Base-by-base conservation (phyloP, 2,113 vertebrate genomes). In the Hippocampus comes region DNA sequence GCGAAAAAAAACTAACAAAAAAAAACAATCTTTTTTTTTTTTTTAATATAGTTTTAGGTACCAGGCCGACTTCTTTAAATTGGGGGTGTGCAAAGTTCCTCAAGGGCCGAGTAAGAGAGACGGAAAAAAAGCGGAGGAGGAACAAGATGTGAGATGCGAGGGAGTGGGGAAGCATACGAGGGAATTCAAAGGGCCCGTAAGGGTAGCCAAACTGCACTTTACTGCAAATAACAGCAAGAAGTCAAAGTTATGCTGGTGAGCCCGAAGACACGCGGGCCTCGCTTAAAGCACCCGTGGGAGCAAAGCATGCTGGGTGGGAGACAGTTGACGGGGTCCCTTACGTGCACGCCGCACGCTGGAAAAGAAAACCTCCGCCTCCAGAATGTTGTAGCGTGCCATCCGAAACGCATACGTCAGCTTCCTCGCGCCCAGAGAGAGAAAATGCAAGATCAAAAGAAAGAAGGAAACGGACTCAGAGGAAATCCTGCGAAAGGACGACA, bases 381-480 rank as follows among this genome's bases (percentile, higher is more conserved):
- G 80, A 85, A 85, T 86, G 82, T 76, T 86, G 82, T 84, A 83
- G 73, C 27, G 74, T 71, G 70, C 77, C 78, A 66, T 78, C 72
- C 34, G 86, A 87, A 90, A 87, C 73, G 78, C 87, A 89, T 59
- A 83, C 72, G 83, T 90, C 86, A 89, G 86, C 85, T 87, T 75
- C 70, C 71, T 59, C 72, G 78, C 49, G 85, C 85, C 79, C 65
- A 75, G 73, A 72, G 61, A 76, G 61, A 74, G 23, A 64, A 48
- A 78, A 75, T 77, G 78, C 74, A 70, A 71, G 61, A 71, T 76
- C 42, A 15, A 34, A 53, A 9, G 34, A 59, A 41, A 23, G 60
- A 72, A 51, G 55, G 34, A 56, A 71, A 79, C 69, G 64, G 55
- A 76, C 74, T 76, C 68, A 77, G 67, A 75, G 73, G 78, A 80